Conservation (phyloP, 2,797 vertebrate species). For the Pseudotriccus pelzelni region DNA sequence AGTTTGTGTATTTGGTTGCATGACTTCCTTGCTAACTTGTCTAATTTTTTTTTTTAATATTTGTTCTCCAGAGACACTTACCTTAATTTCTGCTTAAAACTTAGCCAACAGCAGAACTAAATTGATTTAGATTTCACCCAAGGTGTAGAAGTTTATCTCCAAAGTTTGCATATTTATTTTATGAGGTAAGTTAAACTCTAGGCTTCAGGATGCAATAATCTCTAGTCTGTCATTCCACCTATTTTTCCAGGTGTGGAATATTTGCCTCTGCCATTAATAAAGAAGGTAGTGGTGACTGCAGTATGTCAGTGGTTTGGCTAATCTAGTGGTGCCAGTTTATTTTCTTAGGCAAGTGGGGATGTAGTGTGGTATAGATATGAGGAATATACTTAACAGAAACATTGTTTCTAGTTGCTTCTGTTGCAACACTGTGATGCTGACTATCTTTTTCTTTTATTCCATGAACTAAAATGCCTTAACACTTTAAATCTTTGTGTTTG, state of each 20-base stretch:
- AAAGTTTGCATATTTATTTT: background rate
- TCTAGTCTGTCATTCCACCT: background rate
- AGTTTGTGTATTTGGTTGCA: conserved; percentile 14
- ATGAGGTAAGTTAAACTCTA: background rate
- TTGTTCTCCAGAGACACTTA: background rate
- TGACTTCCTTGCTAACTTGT: conserved; percentile 10
- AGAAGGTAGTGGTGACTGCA: background rate
- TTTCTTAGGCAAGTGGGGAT: background rate
- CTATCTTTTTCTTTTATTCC: background rate
- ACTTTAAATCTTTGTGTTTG: background rate
- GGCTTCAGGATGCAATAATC: background rate
- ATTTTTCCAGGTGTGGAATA: background rate
- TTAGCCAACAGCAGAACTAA: background rate
- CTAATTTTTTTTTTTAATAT: background rate
- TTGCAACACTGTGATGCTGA: background rate
- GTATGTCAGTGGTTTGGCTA: background rate
- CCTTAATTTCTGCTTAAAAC: background rate
- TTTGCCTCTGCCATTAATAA: background rate
- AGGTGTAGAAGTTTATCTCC: background rate
- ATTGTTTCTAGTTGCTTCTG: background rate
- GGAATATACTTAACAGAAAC: background rate
- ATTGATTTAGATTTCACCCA: background rate
- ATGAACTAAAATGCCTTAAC: background rate
- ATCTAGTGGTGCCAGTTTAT: background rate
- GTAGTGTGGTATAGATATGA: background rate